These are phyloP conservation scores for Elysia chlorotica DNA, from an alignment of 1,140 invertebrate species.

Conservation along the genomic window DNA sequence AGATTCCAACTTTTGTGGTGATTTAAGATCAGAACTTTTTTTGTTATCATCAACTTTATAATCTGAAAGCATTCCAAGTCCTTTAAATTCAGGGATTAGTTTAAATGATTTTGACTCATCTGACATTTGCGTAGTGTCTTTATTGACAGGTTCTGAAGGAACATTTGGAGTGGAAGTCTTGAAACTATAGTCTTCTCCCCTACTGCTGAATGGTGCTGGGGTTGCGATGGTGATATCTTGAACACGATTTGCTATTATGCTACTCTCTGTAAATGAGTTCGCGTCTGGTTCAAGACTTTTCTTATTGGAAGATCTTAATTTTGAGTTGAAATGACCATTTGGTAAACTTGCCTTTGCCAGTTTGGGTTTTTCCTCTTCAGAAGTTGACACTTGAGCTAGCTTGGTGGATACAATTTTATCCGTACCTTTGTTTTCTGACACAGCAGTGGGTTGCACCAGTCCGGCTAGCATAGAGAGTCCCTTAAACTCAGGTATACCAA, in stretches of 20 bases:
- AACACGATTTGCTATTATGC: too few species aligned
- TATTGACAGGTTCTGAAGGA: not conserved
- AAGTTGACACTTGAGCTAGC: too few species aligned
- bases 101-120: too few species aligned
- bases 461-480: not conserved
- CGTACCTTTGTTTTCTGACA: too few species aligned
- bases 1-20: too few species aligned
- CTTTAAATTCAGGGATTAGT: not conserved
- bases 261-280: too few species aligned
- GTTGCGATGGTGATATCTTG: not conserved
- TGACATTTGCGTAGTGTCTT: not conserved
- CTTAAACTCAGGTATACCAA: constrained; percentile 21
- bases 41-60: too few species aligned
- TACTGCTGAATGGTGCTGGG: not conserved
- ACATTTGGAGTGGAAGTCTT: not conserved
- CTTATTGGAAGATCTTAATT: too few species aligned
- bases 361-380: not conserved
- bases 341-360: not conserved
- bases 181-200: not conserved
- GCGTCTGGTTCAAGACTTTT: too few species aligned
- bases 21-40: too few species aligned
- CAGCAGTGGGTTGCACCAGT: not conserved
- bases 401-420: too few species aligned
- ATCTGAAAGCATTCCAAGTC: constrained; percentile 7
- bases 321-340: too few species aligned